A percentile compares a stretch with the other conserved stretches of the same genome.
Evolutionary conservation across 2,797 vertebrate genomes (phyloP).

Genomic region (Halcyon badia): DNA sequence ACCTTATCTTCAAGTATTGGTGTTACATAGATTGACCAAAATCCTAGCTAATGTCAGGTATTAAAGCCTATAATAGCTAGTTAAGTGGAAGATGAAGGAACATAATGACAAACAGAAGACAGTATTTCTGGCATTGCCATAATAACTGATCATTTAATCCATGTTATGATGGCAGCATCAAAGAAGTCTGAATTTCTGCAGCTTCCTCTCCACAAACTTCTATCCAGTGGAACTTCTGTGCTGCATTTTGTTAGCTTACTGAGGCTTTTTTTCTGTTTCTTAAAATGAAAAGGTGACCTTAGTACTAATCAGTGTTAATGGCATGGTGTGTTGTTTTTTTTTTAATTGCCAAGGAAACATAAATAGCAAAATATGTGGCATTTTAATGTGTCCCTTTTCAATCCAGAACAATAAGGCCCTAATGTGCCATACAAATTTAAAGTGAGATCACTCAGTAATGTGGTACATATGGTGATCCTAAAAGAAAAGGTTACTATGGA

Average conservation of each 20-base stretch:
- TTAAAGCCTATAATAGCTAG: constrained; percentile 75
- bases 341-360: constrained; percentile 52
- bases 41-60: constrained; percentile 73
- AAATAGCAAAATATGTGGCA: constrained; percentile 36
- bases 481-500: constrained; percentile 53
- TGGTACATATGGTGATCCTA: constrained; percentile 57
- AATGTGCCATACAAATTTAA: constrained; percentile 36
- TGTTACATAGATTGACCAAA: constrained; percentile 75
- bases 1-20: constrained; percentile 76
- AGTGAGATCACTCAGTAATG: constrained; percentile 35
- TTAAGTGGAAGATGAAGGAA: constrained; percentile 76
- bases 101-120: constrained; percentile 63
- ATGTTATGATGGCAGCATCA: constrained; percentile 38
- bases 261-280: background rate
- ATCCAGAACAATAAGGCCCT: background rate
- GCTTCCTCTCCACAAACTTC: constrained; percentile 30
- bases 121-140: constrained; percentile 66
- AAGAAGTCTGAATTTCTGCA: constrained; percentile 29
- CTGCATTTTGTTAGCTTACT: background rate
- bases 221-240: background rate
- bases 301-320: constrained; percentile 33
- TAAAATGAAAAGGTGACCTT: constrained; percentile 24
- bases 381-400: constrained; percentile 29
- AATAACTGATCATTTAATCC: constrained; percentile 56
- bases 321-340: background rate